Evolutionary conservation across 2,797 vertebrate species (phyloP), one percentile per base, ranked within the genome.

Genomic region (Pelobates cultripes): DNA sequence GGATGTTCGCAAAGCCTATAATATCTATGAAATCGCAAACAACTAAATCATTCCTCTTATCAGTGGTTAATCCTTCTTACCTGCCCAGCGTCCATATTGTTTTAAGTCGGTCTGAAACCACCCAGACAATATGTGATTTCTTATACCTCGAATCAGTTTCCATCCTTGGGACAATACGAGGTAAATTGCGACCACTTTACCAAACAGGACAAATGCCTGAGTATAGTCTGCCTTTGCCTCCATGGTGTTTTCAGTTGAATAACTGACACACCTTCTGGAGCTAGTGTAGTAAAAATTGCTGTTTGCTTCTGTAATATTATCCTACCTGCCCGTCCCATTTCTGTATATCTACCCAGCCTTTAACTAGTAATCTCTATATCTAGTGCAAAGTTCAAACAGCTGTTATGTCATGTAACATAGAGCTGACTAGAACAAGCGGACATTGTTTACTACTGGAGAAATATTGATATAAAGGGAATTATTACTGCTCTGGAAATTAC

Each of bases 61-160:
- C 47, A 51, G 47, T 51, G 47, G 47, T 6, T 5, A 51, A 6
- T 12, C 55, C 55, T 3, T 12, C 42, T 74, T 79, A 83, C 81
- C 81, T 83, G 81, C 81, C 81, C 81, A 83, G n/a, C 9, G 28
- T 60, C 81, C 81, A 74, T 78, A 83, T 13, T 74, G n/a, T 13
- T 10, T 78, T n/a, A 83, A 71, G 9, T 79, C 41, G 8, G 64
- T 75, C 44, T n/a, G 74, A 70, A 64, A 75, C 64, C 71, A 83
- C 3, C 15, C 17, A 14, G 81, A 78, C 4, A 83, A 0, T 43
- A 83, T 3, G 40, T 83, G 76, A 40, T 4, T 75, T 55, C 43
- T 74, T 7, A 83, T 41, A 13, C 81, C 81, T 0, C 81, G 6
- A 51, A 83, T 5, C 3, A 53, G 28, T 8, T 63, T 83, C 66